phyloP scores from a whole-genome alignment of 2,888 invertebrate genomes.

The Cetonia aurata region DNA sequence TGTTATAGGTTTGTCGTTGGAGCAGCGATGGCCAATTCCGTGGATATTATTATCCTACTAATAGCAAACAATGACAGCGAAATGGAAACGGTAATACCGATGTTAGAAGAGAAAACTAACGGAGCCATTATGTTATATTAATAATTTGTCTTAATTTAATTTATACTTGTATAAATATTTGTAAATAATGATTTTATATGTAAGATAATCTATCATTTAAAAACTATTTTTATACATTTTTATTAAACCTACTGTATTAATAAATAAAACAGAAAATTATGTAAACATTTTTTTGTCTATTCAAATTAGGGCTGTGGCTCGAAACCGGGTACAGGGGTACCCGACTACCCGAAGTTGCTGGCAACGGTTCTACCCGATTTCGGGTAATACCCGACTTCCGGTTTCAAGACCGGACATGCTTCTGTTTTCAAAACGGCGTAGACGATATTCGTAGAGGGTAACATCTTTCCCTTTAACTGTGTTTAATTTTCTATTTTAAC shows the following conservation, averaged over 20 bases:
- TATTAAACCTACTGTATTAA: neutral
- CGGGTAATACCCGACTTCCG: too few species aligned
- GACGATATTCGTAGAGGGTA: too few species aligned
- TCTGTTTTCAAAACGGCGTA: too few species aligned
- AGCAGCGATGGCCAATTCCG: constrained; percentile 76
- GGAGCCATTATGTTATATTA: constrained; percentile 89
- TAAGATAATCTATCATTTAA: neutral
- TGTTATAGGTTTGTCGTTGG: constrained; percentile 79
- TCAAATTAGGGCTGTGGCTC: too few species aligned
- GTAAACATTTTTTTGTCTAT: too few species aligned
- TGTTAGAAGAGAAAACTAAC: constrained; percentile 82
- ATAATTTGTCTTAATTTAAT: constrained; percentile 46
- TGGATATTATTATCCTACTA: constrained; percentile 80
- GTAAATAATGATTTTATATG: constrained; percentile 24
- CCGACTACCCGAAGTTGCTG: too few species aligned
- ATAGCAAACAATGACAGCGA: constrained; percentile 80
- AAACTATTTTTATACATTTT: constrained; percentile 29
- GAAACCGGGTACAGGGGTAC: too few species aligned
- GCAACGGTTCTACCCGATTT: too few species aligned
- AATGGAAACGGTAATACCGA: constrained; percentile 75
- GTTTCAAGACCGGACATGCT: too few species aligned
- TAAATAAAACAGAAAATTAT: constrained; percentile 3
- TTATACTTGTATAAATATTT: constrained; percentile 37
- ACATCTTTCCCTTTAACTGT: too few species aligned
- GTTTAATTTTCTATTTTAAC: too few species aligned